These are phyloP conservation scores for Drosophila eugracilis DNA, from an alignment of 1,140 invertebrate species.

Conservation along the genomic window DNA sequence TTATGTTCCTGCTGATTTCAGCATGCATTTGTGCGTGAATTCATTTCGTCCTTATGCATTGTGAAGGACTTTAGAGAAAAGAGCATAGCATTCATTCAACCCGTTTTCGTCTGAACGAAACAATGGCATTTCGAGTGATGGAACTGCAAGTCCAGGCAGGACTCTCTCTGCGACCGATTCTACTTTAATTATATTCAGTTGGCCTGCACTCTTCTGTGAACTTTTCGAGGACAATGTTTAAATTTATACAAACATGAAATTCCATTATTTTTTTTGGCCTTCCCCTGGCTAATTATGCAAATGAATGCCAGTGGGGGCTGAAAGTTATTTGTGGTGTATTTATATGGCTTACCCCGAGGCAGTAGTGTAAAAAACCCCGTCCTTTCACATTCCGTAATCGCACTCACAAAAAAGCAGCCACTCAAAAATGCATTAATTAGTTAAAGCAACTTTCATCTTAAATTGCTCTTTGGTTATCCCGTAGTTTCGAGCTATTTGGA, in stretches of 20 bases:
- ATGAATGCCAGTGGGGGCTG: constrained; percentile 35
- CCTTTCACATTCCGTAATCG: constrained; percentile 43
- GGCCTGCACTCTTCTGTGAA: constrained; percentile 18
- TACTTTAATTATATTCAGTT: constrained; percentile 40
- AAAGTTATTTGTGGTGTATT: constrained; percentile 50
- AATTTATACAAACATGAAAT: constrained; percentile 53
- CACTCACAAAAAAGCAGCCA: constrained; percentile 20
- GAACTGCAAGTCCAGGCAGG: neutral
- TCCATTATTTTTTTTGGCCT: constrained; percentile 28
- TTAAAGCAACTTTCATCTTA: constrained; percentile 30
- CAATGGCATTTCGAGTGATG: constrained; percentile 8
- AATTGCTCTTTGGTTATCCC: constrained; percentile 21
- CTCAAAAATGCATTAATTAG: constrained; percentile 73
- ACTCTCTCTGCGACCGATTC: constrained; percentile 10
- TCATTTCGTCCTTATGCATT: constrained; percentile 18
- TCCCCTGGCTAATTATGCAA: constrained; percentile 63
- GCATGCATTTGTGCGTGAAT: constrained; percentile 56
- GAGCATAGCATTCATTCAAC: constrained; percentile 7
- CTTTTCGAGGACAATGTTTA: constrained; percentile 44
- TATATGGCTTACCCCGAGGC: constrained; percentile 23
- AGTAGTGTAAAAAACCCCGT: constrained; percentile 16
- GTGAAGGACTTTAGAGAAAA: constrained; percentile 7
- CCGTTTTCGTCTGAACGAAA: neutral
- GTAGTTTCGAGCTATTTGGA: constrained; percentile 23
- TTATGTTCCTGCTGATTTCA: constrained; percentile 50